phyloP scores from a whole-genome alignment of 2,888 invertebrate genomes.

The Papilio gigon region DNA sequence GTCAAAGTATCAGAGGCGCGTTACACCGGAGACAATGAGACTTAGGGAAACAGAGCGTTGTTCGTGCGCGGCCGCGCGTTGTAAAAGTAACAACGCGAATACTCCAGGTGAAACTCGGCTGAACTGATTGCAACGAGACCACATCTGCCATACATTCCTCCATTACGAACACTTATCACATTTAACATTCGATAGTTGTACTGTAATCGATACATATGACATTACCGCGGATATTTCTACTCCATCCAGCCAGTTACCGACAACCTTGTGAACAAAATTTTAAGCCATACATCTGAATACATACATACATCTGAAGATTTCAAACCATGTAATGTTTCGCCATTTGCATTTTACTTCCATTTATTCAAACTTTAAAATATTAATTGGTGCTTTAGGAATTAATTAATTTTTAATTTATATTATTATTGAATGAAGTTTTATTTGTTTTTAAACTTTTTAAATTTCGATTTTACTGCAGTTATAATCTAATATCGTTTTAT shows the following conservation, averaged over 20 bases:
- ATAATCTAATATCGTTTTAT: not conserved
- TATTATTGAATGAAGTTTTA: not conserved
- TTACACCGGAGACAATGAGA: slow-evolving; percentile 71
- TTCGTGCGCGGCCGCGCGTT: slow-evolving; percentile 80
- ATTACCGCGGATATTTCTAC: not conserved
- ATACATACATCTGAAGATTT: too few relatives aligned
- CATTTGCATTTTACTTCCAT: not conserved
- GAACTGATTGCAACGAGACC: slow-evolving; percentile 70
- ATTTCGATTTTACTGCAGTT: not conserved
- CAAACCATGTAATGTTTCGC: too few relatives aligned
- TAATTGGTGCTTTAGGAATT: not conserved
- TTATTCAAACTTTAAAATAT: not conserved
- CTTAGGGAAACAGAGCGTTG: slow-evolving; percentile 80
- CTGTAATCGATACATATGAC: not conserved
- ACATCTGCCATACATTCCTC: slow-evolving; percentile 67
- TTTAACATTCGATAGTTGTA: slow-evolving; percentile 35
- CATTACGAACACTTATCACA: slow-evolving; percentile 60
- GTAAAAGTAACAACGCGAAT: slow-evolving; percentile 81
- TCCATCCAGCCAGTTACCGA: not conserved
- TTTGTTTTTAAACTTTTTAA: not conserved
- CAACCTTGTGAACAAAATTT: not conserved
- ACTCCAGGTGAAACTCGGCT: slow-evolving; percentile 80
- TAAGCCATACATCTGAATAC: too few relatives aligned
- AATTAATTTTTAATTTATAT: not conserved
- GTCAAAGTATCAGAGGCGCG: slow-evolving; percentile 68